Conservation (phyloP, 2,888 invertebrate species). For the Timema podura region DNA sequence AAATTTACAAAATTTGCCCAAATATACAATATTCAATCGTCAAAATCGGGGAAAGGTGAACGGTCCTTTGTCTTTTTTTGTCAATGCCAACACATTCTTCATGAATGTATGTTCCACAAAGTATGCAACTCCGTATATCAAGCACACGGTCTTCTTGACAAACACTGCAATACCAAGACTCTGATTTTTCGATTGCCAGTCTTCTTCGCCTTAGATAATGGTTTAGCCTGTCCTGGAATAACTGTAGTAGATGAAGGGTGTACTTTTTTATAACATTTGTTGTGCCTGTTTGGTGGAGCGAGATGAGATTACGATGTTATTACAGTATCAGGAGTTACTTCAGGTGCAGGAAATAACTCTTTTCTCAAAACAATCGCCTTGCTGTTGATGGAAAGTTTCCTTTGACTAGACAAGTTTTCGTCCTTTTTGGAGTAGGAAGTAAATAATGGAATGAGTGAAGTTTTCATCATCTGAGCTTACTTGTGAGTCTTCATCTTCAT, state of each 20-base stretch:
- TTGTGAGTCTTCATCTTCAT: neutral
- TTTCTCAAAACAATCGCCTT: conserved; percentile 5
- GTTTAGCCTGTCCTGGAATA: too few species aligned
- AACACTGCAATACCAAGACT: too few species aligned
- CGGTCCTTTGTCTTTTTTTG: neutral
- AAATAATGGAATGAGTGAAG: neutral
- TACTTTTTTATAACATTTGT: neutral
- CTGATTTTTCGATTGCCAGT: too few species aligned
- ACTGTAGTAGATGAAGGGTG: neutral
- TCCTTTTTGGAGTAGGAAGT: conserved; percentile 1
- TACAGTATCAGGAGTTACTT: neutral
- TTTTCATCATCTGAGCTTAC: neutral
- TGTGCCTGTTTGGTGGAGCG: neutral
- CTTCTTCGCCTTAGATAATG: too few species aligned
- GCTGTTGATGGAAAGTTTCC: conserved; percentile 1
- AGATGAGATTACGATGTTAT: neutral
- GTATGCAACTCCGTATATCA: too few species aligned
- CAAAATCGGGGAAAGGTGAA: neutral
- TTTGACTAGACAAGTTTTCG: neutral
- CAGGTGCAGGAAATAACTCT: conserved; percentile 9
- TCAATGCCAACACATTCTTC: neutral
- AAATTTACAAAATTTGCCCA: neutral
- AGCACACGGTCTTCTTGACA: too few species aligned
- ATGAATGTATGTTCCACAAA: neutral
- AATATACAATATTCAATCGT: neutral